Evolutionary conservation across 2,888 invertebrate genomes (phyloP).

Genomic region (Eupithecia exiguata): DNA sequence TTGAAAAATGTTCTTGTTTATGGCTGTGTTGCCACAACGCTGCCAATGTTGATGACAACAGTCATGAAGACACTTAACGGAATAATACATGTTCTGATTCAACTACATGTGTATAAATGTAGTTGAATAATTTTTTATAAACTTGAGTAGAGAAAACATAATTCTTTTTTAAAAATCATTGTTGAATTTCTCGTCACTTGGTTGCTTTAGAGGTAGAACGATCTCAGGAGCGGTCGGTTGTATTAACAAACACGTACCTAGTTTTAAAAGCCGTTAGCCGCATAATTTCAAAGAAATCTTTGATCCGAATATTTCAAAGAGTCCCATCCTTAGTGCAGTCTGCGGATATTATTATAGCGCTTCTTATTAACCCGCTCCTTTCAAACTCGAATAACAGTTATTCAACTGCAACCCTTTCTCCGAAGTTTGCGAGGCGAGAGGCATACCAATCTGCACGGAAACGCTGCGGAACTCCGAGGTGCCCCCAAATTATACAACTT

Average conservation of each 20-base stretch:
- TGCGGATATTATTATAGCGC: constrained; percentile 26
- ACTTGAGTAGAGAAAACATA: too few relatives aligned
- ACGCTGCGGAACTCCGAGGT: constrained; percentile 19
- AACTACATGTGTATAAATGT: too few relatives aligned
- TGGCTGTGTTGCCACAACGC: not conserved
- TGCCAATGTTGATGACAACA: not conserved
- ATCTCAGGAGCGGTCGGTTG: too few relatives aligned
- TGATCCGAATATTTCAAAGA: not conserved
- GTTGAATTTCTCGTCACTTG: not conserved
- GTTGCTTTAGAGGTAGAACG: not conserved
- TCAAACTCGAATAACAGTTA: constrained; percentile 40
- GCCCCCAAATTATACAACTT: constrained; percentile 23
- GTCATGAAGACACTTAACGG: too few relatives aligned
- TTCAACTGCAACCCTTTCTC: constrained; percentile 43
- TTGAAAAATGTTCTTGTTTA: not conserved
- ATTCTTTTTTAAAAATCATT: too few relatives aligned
- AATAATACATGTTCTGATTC: too few relatives aligned
- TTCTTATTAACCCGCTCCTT: constrained; percentile 40
- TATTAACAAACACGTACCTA: too few relatives aligned
- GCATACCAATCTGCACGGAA: constrained; percentile 37
- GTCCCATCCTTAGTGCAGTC: constrained; percentile 13
- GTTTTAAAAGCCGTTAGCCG: not conserved
- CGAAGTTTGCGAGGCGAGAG: constrained; percentile 27
- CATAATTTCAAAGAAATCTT: not conserved
- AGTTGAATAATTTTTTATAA: too few relatives aligned